Evolutionary conservation across 2,113 vertebrate species (phyloP).

Genomic region (Anolis carolinensis): DNA sequence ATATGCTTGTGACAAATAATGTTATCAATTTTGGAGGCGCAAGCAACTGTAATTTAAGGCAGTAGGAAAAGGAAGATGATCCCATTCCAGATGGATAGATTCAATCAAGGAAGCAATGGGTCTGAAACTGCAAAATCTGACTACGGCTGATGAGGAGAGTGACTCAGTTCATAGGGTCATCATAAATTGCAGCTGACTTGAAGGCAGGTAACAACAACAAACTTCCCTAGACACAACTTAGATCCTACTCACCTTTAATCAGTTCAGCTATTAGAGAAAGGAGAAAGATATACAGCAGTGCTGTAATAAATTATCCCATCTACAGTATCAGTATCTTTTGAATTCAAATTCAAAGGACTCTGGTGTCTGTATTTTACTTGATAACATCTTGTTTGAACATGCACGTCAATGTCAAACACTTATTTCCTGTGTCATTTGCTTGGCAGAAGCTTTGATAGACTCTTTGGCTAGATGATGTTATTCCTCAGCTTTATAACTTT

Average conservation of each 20-base stretch:
- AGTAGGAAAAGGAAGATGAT: no score
- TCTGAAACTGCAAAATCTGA: no score
- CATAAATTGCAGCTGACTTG: no score
- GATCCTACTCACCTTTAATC: neutral
- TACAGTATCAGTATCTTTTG: neutral
- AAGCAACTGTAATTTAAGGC: neutral
- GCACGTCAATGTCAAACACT: neutral
- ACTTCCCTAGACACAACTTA: neutral
- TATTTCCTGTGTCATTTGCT: neutral
- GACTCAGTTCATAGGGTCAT: no score
- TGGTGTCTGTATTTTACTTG: neutral
- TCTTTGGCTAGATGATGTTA: neutral
- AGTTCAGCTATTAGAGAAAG: neutral
- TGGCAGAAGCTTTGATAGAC: neutral
- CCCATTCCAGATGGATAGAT: no score
- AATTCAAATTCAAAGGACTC: neutral
- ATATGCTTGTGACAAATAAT: neutral
- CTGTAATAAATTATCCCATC: neutral
- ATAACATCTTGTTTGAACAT: slow-evolving; percentile 13
- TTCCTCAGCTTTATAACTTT: neutral
- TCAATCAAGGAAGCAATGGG: no score
- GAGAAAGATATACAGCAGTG: neutral
- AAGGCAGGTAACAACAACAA: no score
- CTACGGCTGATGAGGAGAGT: no score
- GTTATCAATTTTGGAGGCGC: neutral